A percentile compares a stretch with the other conserved stretches of the same genome.
Conservation (phyloP, 2,888 invertebrate genomes). For the Ormyrus thymus region DNA sequence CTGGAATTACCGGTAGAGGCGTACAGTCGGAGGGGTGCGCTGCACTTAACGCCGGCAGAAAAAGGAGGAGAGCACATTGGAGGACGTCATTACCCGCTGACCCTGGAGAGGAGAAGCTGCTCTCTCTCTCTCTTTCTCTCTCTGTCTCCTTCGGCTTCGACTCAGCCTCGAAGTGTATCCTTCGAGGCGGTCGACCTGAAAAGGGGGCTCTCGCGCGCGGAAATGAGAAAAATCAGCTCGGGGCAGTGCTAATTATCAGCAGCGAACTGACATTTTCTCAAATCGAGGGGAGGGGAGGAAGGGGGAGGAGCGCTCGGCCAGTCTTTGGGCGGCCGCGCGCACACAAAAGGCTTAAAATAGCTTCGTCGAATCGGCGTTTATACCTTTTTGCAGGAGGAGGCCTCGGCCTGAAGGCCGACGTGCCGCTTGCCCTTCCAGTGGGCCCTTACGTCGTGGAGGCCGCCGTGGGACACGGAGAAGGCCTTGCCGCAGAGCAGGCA, state of each 20-base stretch:
- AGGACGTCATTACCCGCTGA: slow-evolving; percentile 60
- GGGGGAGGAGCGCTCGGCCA: no score
- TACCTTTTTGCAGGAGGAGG: slow-evolving; percentile 51
- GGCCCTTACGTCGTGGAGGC: slow-evolving; percentile 65
- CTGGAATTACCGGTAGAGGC: neutral
- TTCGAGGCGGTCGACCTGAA: slow-evolving; percentile 12
- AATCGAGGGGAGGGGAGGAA: no score
- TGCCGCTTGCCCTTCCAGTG: slow-evolving; percentile 71
- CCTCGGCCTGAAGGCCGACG: slow-evolving; percentile 63
- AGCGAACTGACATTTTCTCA: no score
- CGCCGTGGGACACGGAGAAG: slow-evolving; percentile 68
- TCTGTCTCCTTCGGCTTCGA: neutral
- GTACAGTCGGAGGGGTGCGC: neutral
- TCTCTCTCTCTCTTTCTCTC: slow-evolving; percentile 51
- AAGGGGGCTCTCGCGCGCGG: neutral
- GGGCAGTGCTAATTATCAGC: slow-evolving; percentile 1
- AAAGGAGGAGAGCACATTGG: slow-evolving; percentile 41
- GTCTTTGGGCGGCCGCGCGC: no score
- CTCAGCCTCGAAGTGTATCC: slow-evolving; percentile 25
- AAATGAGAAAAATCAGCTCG: no score
- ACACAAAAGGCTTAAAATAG: no score
- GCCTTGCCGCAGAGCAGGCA: slow-evolving; percentile 68
- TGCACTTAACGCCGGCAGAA: slow-evolving; percentile 13
- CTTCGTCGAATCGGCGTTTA: no score
- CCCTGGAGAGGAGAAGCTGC: slow-evolving; percentile 57